These are phyloP conservation scores for Dallia pectoralis DNA, from an alignment of 2,797 vertebrate species.

Conservation along the genomic window DNA sequence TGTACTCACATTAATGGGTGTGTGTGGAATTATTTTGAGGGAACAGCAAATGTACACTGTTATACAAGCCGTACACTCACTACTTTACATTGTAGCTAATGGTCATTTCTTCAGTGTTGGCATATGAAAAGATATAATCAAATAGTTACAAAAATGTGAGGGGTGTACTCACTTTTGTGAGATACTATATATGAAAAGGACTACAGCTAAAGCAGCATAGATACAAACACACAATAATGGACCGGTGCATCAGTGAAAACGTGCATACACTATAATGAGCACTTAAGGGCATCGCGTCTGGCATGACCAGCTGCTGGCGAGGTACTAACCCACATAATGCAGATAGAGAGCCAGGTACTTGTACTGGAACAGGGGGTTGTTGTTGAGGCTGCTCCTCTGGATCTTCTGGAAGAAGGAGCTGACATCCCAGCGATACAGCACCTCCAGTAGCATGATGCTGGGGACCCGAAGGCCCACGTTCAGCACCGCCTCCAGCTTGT, in stretches of 20 bases:
- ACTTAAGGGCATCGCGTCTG: neutral
- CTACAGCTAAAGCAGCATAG: too few relatives aligned
- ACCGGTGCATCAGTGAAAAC: neutral
- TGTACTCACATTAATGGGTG: too few relatives aligned
- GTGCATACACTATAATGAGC: neutral
- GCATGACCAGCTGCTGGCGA: neutral
- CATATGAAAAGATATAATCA: too few relatives aligned
- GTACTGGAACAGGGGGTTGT: slow-evolving; percentile 97
- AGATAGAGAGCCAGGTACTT: slow-evolving; percentile 98
- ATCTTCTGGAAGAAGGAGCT: slow-evolving; percentile 99
- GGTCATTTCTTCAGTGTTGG: too few relatives aligned
- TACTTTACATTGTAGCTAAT: too few relatives aligned
- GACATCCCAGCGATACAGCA: slow-evolving; percentile 97
- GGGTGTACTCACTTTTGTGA: too few relatives aligned
- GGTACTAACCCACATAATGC: slow-evolving; percentile 92
- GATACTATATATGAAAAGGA: too few relatives aligned
- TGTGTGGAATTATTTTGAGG: too few relatives aligned
- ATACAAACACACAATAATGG: neutral
- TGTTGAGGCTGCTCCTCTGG: slow-evolving; percentile 95
- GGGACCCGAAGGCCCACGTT: slow-evolving; percentile 96
- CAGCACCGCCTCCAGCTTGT: slow-evolving; percentile 92
- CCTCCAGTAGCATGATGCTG: slow-evolving; percentile 97
- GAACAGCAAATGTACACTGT: too few relatives aligned
- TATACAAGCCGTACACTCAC: too few relatives aligned
- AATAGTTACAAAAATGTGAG: too few relatives aligned